Base-by-base conservation (phyloP, 2,797 vertebrate genomes). In the Rhinichthys osculus region DNA sequence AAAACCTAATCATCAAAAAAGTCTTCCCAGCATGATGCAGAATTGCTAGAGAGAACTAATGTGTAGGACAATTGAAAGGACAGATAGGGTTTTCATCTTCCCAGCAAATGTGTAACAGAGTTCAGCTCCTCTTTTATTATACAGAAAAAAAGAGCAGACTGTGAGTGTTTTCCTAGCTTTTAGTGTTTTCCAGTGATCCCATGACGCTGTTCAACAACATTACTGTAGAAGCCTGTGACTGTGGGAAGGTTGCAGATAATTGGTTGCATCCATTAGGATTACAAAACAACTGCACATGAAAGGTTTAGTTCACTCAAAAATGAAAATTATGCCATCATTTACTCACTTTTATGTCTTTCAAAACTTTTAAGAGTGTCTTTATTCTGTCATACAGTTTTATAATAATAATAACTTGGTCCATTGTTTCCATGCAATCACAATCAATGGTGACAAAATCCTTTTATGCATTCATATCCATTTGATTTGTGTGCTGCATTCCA, bases 1-100 rank as follows among this genome's bases (percentile, higher is more conserved):
- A 54, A 54, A 69, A 44, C 38, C 83, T 84, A 35, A 84, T 84
- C 47, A 84, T 57, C 73, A 57, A 67, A 74, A 77, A 54, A 52
- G n/a, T 84, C 62, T 40, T 83, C 27, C 52, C 13, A 76, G 23
- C 38, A 5, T 59, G 17, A 59, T 78, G 23, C n/a, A 33, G 35
- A 78, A 59, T 47, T 57, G 0, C 59, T 21, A 23, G 19, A 78
- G 44, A 78, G 38, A 47, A 42, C 38, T 42, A 71, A 44, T 85
- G 19, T 52, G 9, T 35, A 70, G 38, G 38, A 78, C 78, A 35
- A 59, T 33, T 19, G 3, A 71, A 42, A 71, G 35, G 27, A 35
- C 38, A 59, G 50, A 84, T 11, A 5, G 16, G 42, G 38, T 73
- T 44, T 27, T 66, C 38, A 62, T 52, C 71, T 67, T 76, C 13